phyloP scores from a whole-genome alignment of 2,888 invertebrate genomes.

The Philhelius pedissequus region DNA sequence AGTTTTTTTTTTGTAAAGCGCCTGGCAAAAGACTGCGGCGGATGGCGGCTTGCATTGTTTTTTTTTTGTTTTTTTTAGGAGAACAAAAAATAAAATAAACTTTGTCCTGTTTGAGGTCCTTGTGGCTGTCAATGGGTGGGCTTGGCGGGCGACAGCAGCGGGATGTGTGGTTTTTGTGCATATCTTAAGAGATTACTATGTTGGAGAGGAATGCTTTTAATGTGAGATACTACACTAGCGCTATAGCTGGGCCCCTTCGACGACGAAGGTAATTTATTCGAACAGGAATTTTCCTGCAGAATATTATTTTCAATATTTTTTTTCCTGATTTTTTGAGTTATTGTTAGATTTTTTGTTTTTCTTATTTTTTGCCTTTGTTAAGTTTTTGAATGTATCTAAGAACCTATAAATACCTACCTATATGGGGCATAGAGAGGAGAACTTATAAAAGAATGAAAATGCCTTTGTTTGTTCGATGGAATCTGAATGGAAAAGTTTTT shows the following conservation, averaged over 20 bases:
- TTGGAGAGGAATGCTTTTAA: constrained; percentile 59
- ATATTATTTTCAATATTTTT: constrained; percentile 50
- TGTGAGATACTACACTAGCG: constrained; percentile 26
- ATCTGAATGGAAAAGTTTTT: constrained; percentile 64
- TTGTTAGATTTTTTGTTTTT: constrained; percentile 4
- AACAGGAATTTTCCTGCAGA: constrained; percentile 62
- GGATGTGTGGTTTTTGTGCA: constrained; percentile 45
- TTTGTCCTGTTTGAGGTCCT: constrained; percentile 57
- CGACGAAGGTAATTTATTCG: constrained; percentile 65
- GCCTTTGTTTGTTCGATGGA: constrained; percentile 33
- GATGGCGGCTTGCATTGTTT: constrained; percentile 36
- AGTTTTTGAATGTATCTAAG: constrained; percentile 29
- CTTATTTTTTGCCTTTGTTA: constrained; percentile 40
- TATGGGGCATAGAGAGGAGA: neutral
- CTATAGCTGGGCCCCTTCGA: neutral
- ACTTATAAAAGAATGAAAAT: neutral
- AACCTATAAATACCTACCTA: neutral
- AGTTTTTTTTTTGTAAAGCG: constrained; percentile 21
- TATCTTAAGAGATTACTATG: constrained; percentile 64
- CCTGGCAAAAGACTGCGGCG: constrained; percentile 57
- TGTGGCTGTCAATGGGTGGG: constrained; percentile 62
- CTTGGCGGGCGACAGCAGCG: neutral
- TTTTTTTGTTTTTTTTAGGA: neutral
- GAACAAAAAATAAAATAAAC: constrained; percentile 31
- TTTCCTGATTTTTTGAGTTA: constrained; percentile 15